These are phyloP conservation scores for Mantis religiosa DNA, from an alignment of 2,888 invertebrate species.

Conservation along the genomic window DNA sequence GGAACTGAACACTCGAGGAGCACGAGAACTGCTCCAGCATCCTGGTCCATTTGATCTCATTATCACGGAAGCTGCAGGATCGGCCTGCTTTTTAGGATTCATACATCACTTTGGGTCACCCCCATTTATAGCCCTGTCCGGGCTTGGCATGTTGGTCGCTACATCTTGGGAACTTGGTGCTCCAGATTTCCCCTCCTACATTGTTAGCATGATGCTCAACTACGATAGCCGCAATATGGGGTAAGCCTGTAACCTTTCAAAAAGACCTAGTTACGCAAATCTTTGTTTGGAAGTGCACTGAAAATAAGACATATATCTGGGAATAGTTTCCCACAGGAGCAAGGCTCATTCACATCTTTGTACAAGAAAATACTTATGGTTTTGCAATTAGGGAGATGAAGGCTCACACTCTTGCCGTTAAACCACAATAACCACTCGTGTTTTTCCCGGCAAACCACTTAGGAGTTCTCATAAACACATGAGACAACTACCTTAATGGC, in stretches of 20 bases:
- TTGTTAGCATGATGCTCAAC: conserved; percentile 35
- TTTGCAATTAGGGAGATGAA: too few relatives aligned
- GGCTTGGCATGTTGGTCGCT: conserved; percentile 33
- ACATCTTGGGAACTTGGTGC: conserved; percentile 35
- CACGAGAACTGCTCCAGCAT: neutral
- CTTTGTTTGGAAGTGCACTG: too few relatives aligned
- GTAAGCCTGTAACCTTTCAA: neutral
- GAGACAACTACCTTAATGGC: too few relatives aligned
- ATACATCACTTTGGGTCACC: conserved; percentile 38
- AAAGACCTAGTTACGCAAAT: too few relatives aligned
- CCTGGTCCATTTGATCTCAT: conserved; percentile 21
- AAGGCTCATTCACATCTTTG: too few relatives aligned
- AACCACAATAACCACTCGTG: too few relatives aligned
- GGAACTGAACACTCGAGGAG: neutral
- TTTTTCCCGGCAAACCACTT: too few relatives aligned
- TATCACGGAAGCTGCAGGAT: neutral
- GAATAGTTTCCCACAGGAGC: too few relatives aligned
- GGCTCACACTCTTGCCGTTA: too few relatives aligned
- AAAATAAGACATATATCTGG: too few relatives aligned
- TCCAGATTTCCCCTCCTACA: conserved; percentile 36
- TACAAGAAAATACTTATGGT: too few relatives aligned
- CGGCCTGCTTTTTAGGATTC: conserved; percentile 31
- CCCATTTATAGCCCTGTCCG: conserved; percentile 36
- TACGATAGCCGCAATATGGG: neutral
- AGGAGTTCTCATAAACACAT: too few relatives aligned